Evolutionary conservation across 2,113 vertebrate species (phyloP), one percentile per base, ranked within the genome.

Genomic region (Labeo catla): DNA sequence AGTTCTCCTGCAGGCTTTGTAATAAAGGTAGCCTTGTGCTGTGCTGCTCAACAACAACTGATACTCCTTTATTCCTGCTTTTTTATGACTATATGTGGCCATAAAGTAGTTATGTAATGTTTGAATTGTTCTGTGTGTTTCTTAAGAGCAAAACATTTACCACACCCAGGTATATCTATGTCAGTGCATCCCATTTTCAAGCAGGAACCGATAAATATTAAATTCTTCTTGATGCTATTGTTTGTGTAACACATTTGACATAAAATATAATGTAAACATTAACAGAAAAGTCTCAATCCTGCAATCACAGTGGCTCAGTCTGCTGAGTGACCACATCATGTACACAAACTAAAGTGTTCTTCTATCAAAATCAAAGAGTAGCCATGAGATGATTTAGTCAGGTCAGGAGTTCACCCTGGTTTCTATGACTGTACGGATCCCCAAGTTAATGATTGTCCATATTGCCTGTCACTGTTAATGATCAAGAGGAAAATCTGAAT

Each of bases 371-470:
- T 8, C 21, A 84, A 90, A 87, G 16, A 89, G 91, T 89, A 86
- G 88, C 90, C 88, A 91, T 84, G 87, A 19, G n/a, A 28, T 43
- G 80, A 89, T 92, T 91, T 91, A 11, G 86, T 89, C 90, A 87
- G 63, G 85, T 79, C 9, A 89, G 76, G 89, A 89, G 90, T 90
- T 91, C 89, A 91, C 59, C 74, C 79, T 86, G 43, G 89, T 89
- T 92, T 91, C 90, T 91, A 86, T 89, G 91, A 83, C 82, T 1
- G 39, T 83, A 86, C 82, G 63, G 89, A 87, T 21, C 84, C 81
- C 23, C 0, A 57, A 61, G 92, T 94, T 93, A 94, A 94, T 93
- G n/a, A 95, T 95, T 95, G 92, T 79, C 36, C 63, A 23, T 16
- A 8, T 77, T 77, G 47, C 88, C 86, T 68, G 61, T 47, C 76